A percentile compares a stretch with the other conserved stretches of the same genome.
Evolutionary conservation across 2,888 invertebrate genomes (phyloP).

Genomic region (Phlogophora meticulosa): DNA sequence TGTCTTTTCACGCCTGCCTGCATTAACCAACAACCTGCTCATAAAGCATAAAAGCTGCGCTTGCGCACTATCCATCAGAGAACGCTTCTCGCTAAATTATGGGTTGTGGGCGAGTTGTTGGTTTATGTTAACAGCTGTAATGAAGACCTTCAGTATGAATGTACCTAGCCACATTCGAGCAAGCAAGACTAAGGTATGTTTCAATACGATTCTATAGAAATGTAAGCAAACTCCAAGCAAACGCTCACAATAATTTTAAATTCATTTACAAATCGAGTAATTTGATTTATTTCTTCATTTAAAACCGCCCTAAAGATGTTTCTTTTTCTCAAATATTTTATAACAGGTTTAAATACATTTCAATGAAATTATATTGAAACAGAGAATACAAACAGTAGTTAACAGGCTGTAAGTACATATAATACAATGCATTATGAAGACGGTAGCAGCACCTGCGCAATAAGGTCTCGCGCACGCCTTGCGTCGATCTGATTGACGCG

Average conservation of each 20-base stretch:
- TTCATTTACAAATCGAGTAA: not conserved
- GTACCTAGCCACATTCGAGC: slow-evolving; percentile 46
- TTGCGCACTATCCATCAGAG: not conserved
- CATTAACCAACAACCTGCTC: slow-evolving; percentile 12
- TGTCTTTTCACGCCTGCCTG: slow-evolving; percentile 1
- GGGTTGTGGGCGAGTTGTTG: not conserved
- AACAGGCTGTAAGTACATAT: slow-evolving; percentile 43
- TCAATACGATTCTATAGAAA: slow-evolving; percentile 6
- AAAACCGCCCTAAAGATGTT: too few relatives aligned
- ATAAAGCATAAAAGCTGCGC: not conserved
- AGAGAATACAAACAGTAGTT: slow-evolving; percentile 14
- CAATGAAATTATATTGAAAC: not conserved
- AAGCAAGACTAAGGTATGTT: slow-evolving; percentile 43
- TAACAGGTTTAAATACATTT: not conserved
- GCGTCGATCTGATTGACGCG: slow-evolving; percentile 93
- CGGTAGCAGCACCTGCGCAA: slow-evolving; percentile 85
- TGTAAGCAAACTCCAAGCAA: not conserved
- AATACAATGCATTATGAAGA: slow-evolving; percentile 57
- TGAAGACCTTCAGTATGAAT: slow-evolving; percentile 14
- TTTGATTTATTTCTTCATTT: too few relatives aligned
- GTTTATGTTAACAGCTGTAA: slow-evolving; percentile 24
- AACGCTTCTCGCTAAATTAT: slow-evolving; percentile 4
- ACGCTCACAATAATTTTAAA: not conserved
- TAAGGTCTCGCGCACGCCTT: slow-evolving; percentile 83
- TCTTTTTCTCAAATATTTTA: too few relatives aligned